phyloP scores from a whole-genome alignment of 2,113 vertebrate species.

The Notiomystis cincta region DNA sequence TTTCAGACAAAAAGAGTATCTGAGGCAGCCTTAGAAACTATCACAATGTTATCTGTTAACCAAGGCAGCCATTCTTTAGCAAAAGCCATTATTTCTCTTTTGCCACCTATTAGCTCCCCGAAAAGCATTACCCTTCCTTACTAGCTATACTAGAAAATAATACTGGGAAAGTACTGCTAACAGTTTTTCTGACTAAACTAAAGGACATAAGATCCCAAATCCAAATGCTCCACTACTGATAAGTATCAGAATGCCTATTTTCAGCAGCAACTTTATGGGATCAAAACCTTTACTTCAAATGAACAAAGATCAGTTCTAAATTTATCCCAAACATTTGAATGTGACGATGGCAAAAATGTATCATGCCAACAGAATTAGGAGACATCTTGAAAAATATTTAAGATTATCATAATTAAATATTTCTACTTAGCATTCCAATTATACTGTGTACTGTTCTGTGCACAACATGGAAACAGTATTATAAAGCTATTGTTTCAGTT shows the following conservation, averaged over 20 bases:
- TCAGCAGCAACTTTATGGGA: background rate
- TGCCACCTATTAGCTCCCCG: background rate
- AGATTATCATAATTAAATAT: constrained; percentile 37
- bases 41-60: background rate
- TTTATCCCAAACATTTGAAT: background rate
- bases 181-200: background rate
- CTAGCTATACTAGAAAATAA: background rate
- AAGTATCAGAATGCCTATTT: background rate
- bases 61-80: background rate
- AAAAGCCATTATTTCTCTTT: background rate
- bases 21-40: background rate
- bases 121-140: background rate
- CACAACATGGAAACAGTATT: constrained; percentile 73
- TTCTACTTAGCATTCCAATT: constrained; percentile 62
- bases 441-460: constrained; percentile 58
- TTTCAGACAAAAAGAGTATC: background rate
- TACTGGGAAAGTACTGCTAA: background rate
- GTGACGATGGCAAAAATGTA: background rate
- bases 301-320: constrained; percentile 2
- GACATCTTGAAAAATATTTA: constrained; percentile 65
- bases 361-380: background rate
- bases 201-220: background rate
- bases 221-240: background rate
- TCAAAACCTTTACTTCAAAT: background rate
- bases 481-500: constrained; percentile 78